A percentile compares a stretch with the other conserved stretches of the same genome.
Conservation (phyloP, 1,140 invertebrate species). For the Patella vulgata region DNA sequence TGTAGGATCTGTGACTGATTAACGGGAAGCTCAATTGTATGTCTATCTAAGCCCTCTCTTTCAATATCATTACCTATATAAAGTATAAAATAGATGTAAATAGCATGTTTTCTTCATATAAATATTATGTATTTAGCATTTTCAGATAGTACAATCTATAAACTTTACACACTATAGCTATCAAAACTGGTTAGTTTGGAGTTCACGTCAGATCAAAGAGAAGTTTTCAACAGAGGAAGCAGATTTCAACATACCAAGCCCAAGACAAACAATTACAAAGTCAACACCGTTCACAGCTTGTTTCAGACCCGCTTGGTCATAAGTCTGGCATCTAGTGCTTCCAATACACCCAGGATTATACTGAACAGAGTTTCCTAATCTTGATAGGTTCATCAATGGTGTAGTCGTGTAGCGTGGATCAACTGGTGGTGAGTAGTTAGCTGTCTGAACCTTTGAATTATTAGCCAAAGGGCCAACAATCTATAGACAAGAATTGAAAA, state of each 20-base stretch:
- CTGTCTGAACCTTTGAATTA: slow-evolving; percentile 41
- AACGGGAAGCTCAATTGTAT: slow-evolving; percentile 40
- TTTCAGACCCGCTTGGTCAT: slow-evolving; percentile 21
- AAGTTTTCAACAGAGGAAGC: no score
- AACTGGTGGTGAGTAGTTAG: slow-evolving; percentile 34
- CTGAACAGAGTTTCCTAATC: neutral
- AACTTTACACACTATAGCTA: no score
- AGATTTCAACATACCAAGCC: slow-evolving; percentile 57
- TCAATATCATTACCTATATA: slow-evolving; percentile 42
- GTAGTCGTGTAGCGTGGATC: slow-evolving; percentile 30
- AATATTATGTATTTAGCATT: no score
- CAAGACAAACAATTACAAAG: slow-evolving; percentile 50
- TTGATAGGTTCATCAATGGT: no score
- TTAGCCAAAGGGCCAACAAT: slow-evolving; percentile 53
- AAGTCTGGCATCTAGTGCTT: no score
- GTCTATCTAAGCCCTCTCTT: slow-evolving; percentile 43
- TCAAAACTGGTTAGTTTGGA: no score
- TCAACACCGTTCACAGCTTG: slow-evolving; percentile 30
- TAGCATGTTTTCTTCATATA: no score
- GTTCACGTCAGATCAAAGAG: no score
- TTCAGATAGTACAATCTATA: no score
- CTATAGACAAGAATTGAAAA: slow-evolving; percentile 16
- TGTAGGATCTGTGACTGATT: slow-evolving; percentile 39
- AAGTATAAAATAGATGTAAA: no score
- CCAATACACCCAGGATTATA: slow-evolving; percentile 40